Base-by-base conservation (phyloP, 2,888 invertebrate species). In the Ornithoptera alexandrae region DNA sequence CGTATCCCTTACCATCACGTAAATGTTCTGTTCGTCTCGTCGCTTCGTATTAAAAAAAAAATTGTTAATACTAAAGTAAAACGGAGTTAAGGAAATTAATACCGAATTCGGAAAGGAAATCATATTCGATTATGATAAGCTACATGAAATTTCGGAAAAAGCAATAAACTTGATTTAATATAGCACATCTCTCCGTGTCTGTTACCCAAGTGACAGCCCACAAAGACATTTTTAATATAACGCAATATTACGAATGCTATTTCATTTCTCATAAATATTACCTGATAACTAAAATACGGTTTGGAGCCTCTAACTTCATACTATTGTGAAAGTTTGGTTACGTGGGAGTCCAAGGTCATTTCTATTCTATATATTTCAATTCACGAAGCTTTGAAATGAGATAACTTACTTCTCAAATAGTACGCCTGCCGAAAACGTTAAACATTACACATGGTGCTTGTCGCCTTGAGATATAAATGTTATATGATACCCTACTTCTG, bases 121-220 rank as follows among this genome's bases (percentile, higher is more conserved):
- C 10, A 24, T 53, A 53, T 53, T n/a, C n/a, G 4, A 8, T 22
- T 58, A 22, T 58, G 8, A n/a, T 57, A 57, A 4, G 22, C 57
- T 20, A 12, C 22, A 22, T 24, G 15, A 42, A 42, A 50, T 50
- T 62, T 17, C 30, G 18, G 1, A 2, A 62, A 62, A 53, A n/a
- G 62, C 62, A 62, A 62, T 62, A 62, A 62, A 46, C 62, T 24
- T 62, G 62, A 50, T 62, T 62, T 62, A 62, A 62, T 62, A 62
- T 50, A 62, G 62, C 22, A 50, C 22, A 62, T 62, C 62, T 24
- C 15, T 50, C 62, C 30, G 50, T 22, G 62, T 50, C 62, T 62
- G 46, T 62, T 46, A 50, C 24, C 50, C 30, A 46, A 53, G 62
- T 62, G 50, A 62, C 50, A 62, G 50, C 2, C 22, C 62, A 24